phyloP scores from a whole-genome alignment of 2,888 invertebrate genomes.

The Pollenia angustigena region DNA sequence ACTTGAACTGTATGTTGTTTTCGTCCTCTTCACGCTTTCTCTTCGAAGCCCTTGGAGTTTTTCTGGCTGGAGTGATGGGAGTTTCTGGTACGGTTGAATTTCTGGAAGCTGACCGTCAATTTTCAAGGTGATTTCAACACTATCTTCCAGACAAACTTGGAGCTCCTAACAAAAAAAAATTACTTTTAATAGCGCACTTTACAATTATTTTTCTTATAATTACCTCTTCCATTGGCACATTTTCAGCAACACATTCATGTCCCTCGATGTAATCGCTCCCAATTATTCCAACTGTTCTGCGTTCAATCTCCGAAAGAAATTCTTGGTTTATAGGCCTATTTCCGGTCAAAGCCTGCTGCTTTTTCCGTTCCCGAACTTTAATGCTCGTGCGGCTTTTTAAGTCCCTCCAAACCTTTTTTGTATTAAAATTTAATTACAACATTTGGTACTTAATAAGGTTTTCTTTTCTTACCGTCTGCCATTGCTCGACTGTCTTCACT shows the following conservation, averaged over 20 bases:
- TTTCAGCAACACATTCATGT: not conserved
- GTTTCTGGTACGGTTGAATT: too few relatives aligned
- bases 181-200: too few relatives aligned
- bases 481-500: not conserved
- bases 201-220: not conserved
- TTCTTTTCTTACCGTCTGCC: conserved; percentile 5
- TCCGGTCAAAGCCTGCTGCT: not conserved
- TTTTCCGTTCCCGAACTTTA: not conserved
- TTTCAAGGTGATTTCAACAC: too few relatives aligned
- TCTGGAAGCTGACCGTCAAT: too few relatives aligned
- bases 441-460: not conserved
- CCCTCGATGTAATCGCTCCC: conserved; percentile 1
- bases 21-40: too few relatives aligned
- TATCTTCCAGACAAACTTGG: too few relatives aligned
- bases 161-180: too few relatives aligned
- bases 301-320: not conserved
- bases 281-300: not conserved
- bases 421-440: too few relatives aligned
- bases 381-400: conserved; percentile 5
- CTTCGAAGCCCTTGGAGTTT: too few relatives aligned
- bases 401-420: conserved; percentile 18
- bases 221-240: conserved; percentile 9
- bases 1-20: too few relatives aligned
- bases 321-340: not conserved
- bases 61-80: too few relatives aligned